A percentile compares a stretch with the other conserved stretches of the same genome.
Conservation (phyloP, 2,888 invertebrate species). For the Thereva unica region DNA sequence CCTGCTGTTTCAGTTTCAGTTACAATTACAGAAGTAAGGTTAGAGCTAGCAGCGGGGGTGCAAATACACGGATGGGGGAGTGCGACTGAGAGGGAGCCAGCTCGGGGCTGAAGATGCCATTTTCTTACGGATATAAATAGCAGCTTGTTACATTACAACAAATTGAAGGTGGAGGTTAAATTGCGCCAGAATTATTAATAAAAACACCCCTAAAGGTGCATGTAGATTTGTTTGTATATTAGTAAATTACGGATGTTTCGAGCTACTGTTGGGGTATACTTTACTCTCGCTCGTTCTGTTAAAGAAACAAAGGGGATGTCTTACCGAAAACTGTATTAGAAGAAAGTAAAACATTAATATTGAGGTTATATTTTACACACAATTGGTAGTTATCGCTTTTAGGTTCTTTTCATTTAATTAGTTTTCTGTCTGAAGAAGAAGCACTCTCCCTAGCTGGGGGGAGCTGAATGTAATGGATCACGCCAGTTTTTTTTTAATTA, state of each 20-base stretch:
- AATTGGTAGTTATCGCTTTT: conserved; percentile 32
- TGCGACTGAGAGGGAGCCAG: background rate
- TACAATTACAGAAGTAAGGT: conserved; percentile 7
- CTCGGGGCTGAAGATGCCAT: conserved; percentile 8
- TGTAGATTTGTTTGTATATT: conserved; percentile 4
- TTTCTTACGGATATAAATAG: conserved; percentile 23
- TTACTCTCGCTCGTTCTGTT: too few relatives aligned
- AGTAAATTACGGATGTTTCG: too few relatives aligned
- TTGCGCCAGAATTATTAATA: conserved; percentile 32
- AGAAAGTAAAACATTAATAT: conserved; percentile 31
- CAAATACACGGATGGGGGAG: too few relatives aligned
- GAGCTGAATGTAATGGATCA: too few relatives aligned
- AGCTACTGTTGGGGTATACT: too few relatives aligned
- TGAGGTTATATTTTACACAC: conserved; percentile 24
- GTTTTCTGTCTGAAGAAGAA: conserved; percentile 18
- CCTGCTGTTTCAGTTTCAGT: conserved; percentile 17
- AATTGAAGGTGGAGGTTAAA: conserved; percentile 29
- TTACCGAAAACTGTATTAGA: background rate
- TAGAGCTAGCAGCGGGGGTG: too few relatives aligned
- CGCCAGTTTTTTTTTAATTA: too few relatives aligned
- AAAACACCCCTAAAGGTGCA: conserved; percentile 34
- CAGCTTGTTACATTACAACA: conserved; percentile 34
- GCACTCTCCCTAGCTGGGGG: background rate
- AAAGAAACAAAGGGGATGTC: too few relatives aligned
- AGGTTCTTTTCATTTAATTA: conserved; percentile 30